Evolutionary conservation across 2,888 invertebrate species (phyloP).

Genomic region (Nymphalis urticae): DNA sequence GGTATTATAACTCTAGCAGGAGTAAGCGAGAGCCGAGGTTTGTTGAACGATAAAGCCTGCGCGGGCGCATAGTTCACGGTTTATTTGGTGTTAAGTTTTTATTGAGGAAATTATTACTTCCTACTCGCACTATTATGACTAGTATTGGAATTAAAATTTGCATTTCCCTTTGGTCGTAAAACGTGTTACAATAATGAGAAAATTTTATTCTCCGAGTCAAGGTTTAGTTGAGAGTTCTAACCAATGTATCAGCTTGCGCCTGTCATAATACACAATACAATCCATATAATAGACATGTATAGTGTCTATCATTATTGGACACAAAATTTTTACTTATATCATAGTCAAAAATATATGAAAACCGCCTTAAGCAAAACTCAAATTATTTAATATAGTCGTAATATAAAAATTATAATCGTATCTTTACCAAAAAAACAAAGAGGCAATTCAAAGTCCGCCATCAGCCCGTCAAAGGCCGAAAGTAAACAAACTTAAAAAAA

Average conservation of each 20-base stretch:
- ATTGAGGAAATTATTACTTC: constrained; percentile 66
- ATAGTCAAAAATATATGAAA: no score
- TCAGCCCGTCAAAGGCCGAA: constrained; percentile 33
- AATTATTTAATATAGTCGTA: no score
- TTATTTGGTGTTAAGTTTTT: constrained; percentile 52
- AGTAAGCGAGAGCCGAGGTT: constrained; percentile 35
- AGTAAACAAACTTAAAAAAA: constrained; percentile 38
- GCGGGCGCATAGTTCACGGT: constrained; percentile 55
- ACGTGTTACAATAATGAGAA: constrained; percentile 3
- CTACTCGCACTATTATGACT: constrained; percentile 41
- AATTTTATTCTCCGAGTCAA: background rate
- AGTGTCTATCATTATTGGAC: no score
- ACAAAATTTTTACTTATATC: no score
- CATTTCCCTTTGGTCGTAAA: constrained; percentile 26
- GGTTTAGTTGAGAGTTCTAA: background rate
- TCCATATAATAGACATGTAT: no score
- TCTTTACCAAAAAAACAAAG: constrained; percentile 13
- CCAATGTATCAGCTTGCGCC: background rate
- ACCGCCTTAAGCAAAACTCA: no score
- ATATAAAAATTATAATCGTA: background rate
- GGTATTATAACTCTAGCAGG: background rate
- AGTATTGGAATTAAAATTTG: constrained; percentile 39
- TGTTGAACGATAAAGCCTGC: constrained; percentile 68
- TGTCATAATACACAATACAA: background rate
- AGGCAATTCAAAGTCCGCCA: constrained; percentile 33